Conservation (phyloP, 2,113 vertebrate genomes). For the Butorides virescens region DNA sequence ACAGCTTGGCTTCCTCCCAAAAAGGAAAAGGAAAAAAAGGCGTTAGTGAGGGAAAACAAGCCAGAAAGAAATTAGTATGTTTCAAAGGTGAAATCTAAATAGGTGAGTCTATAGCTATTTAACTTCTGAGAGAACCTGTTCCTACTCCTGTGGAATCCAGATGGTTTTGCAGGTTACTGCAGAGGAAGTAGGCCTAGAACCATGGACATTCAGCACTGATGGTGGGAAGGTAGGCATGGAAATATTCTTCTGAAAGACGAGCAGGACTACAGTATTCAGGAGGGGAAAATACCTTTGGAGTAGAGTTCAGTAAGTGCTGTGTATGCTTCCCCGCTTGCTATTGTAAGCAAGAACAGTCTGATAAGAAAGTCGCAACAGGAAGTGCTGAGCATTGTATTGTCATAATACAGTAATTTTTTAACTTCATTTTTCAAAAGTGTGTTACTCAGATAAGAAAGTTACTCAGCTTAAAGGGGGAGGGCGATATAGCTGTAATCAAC, state of each 20-base stretch:
- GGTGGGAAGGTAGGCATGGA: neutral
- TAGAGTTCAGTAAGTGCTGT: neutral
- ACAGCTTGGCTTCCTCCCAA: neutral
- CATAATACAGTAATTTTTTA: neutral
- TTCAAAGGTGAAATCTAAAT: neutral
- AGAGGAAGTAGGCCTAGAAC: neutral
- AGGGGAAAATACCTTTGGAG: neutral
- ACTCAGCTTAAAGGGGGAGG: neutral
- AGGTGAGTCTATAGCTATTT: neutral
- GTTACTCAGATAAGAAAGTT: neutral
- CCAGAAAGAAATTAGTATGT: neutral
- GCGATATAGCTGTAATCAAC: neutral
- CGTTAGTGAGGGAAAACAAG: neutral
- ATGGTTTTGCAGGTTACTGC: neutral
- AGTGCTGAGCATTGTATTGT: neutral
- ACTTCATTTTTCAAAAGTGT: neutral
- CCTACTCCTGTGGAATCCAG: neutral
- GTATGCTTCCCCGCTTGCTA: neutral
- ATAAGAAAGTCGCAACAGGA: neutral
- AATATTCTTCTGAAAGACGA: neutral
- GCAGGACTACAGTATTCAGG: neutral
- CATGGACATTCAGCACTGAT: neutral
- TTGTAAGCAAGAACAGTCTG: neutral
- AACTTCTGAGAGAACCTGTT: neutral
- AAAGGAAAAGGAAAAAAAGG: neutral